phyloP scores from a whole-genome alignment of 2,888 invertebrate species.

The Corythucha ciliata region DNA sequence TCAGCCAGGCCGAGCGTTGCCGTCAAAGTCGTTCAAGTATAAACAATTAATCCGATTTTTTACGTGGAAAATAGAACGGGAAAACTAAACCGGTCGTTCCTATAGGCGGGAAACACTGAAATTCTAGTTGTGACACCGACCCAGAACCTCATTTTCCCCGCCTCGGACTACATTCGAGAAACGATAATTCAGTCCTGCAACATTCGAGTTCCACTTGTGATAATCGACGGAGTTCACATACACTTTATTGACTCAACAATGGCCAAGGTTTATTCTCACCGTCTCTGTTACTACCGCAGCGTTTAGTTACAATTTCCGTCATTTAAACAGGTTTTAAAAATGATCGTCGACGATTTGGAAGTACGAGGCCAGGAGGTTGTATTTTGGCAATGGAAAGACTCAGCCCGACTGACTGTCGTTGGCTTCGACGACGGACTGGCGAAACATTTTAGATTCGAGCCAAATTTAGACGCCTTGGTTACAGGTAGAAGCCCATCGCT shows the following conservation, averaged over 20 bases:
- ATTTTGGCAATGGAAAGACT: constrained; percentile 34
- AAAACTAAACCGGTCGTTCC: neutral
- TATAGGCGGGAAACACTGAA: constrained; percentile 41
- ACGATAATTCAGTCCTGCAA: constrained; percentile 41
- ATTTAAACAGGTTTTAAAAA: constrained; percentile 47
- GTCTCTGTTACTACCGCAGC: too few relatives aligned
- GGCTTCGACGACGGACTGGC: constrained; percentile 33
- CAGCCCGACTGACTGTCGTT: constrained; percentile 32
- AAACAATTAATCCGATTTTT: too few relatives aligned
- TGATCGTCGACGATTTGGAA: constrained; percentile 47
- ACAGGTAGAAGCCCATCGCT: constrained; percentile 20
- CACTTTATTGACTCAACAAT: constrained; percentile 53
- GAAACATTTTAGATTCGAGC: constrained; percentile 31
- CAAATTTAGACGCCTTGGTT: constrained; percentile 19
- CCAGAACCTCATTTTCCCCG: constrained; percentile 66
- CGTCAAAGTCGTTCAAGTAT: constrained; percentile 38
- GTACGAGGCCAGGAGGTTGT: constrained; percentile 42
- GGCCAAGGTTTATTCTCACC: too few relatives aligned
- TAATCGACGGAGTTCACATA: constrained; percentile 46
- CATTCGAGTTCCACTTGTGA: constrained; percentile 28
- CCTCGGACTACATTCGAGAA: constrained; percentile 62
- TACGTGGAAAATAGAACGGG: neutral
- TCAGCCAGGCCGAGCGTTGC: constrained; percentile 45
- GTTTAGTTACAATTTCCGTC: too few relatives aligned
- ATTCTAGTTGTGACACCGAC: constrained; percentile 56